Evolutionary conservation across 2,113 vertebrate species (phyloP), one percentile per base, ranked within the genome.

Genomic region (Podilymbus podiceps): DNA sequence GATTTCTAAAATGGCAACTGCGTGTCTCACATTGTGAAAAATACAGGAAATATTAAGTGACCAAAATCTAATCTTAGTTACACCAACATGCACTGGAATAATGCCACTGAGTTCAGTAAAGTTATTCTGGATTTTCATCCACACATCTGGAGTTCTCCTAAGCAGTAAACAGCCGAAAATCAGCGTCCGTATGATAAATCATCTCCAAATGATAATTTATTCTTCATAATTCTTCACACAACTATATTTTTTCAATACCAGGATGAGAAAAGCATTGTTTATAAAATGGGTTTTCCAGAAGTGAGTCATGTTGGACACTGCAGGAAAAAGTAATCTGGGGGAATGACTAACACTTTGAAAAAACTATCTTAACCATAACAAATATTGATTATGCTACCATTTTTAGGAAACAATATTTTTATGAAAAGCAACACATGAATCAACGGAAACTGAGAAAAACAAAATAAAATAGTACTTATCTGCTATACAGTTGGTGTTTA

Each of bases 261-360:
- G 44, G 6, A 60, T 58, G 17, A 92, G 13, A 64, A 90, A 92
- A 84, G 11, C 15, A 30, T 49, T 72, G 33, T 60, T 90, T 67
- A 60, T 49, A 64, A 72, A 73, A 71, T 7, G 13, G 1, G 2
- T 46, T 89, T 91, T 62, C 58, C n/a, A 81, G 40, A 92, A 84
- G 18, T 90, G 83, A 94, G 30, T 94, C 64, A 87, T 28, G 9
- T 56, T 50, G 85, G 79, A 75, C 73, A 53, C 25, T 55, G 49
- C 52, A 64, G 47, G 68, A 60, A 86, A 68, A 76, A 74, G 44
- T 90, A 22, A 72, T 47, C 59, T 62, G 64, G 20, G n/a, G 85
- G 38, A 85, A 85, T 53, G 47, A 93, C 72, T 87, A 96, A 93
- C 3, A 69, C 66, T 91, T 64, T 22, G n/a, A 85, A 86, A 94